These are phyloP conservation scores for Phodopus roborovskii DNA, from an alignment of 2,113 vertebrate species.

Conservation along the genomic window DNA sequence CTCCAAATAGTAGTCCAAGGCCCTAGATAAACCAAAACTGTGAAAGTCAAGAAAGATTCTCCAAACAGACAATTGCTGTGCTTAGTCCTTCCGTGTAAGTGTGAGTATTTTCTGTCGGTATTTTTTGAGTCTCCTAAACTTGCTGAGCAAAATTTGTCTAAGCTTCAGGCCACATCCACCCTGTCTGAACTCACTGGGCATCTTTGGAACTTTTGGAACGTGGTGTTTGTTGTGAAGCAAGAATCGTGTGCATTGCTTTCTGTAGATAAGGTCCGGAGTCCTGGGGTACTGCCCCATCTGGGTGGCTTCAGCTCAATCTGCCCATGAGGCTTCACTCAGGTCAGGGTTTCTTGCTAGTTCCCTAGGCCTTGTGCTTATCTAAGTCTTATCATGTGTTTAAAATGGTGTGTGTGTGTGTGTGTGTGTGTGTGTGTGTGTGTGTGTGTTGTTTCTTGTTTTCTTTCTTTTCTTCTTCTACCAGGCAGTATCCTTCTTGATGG, in stretches of 20 bases:
- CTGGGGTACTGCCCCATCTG: not conserved
- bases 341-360: not conserved
- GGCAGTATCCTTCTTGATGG: not conserved
- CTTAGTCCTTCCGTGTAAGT: not conserved
- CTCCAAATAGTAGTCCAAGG: not conserved
- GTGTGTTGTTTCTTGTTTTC: too few species aligned
- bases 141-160: not conserved
- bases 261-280: not conserved
- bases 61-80: not conserved
- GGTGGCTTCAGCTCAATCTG: not conserved
- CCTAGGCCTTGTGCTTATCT: not conserved
- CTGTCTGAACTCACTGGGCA: not conserved
- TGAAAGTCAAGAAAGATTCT: not conserved
- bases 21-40: not conserved
- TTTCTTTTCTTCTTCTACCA: not conserved
- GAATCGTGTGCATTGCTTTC: not conserved
- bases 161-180: not conserved
- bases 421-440: too few species aligned
- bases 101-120: not conserved
- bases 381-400: not conserved
- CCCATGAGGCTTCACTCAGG: rapidly evolving
- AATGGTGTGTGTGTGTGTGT: not conserved
- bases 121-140: not conserved
- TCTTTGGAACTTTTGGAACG: conserved; percentile 36
- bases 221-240: not conserved